Evolutionary conservation across 1,140 invertebrate species (phyloP), one percentile per base, ranked within the genome.

Genomic region (Limonius californicus): DNA sequence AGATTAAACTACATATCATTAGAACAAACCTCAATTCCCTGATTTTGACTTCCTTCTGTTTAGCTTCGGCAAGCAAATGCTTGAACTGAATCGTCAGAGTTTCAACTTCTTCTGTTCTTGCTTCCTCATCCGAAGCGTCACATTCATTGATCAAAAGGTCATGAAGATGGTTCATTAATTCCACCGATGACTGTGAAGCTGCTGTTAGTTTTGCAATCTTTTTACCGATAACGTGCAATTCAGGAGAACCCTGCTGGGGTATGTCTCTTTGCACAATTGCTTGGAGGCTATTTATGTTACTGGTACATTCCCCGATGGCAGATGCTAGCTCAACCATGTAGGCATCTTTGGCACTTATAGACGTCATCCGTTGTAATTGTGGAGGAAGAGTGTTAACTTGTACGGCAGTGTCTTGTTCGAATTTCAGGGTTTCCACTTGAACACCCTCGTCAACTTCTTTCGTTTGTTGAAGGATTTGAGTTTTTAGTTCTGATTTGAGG

Each of bases 81-180:
- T 90, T 84, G 76, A 89, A 92, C 73, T 85, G 81, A 53, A 84
- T 70, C 8, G 81, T 76, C 12, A 94, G 77, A 54, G 83, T 78
- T 64, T 83, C 74, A 7, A 94, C 87, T 73, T 89, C 84, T 2
- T 81, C 78, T 30, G 83, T 78, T 72, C 85, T 83, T 1, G 86
- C 85, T 64, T 87, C 83, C 56, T 90, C 84, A 54, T 81, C 78
- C 2, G 80, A 83, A 16, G 87, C 82, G 54, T 87, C 84, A 66
- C 86, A 89, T 72, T 94, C 89, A 32, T 85, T 85, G 2, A 90
- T 75, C 1, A 94, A 77, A 7, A 92, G 70, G 39, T 84, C 81
- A 57, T 89, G 87, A 12, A 95, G 79, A 80, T 93, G 89, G 70
- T 86, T 87, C 0, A 92, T 84, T 14, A 92, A 74, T 76, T 94